Base-by-base conservation (phyloP, 2,888 invertebrate species). In the Hofmannophila pseudospretella region DNA sequence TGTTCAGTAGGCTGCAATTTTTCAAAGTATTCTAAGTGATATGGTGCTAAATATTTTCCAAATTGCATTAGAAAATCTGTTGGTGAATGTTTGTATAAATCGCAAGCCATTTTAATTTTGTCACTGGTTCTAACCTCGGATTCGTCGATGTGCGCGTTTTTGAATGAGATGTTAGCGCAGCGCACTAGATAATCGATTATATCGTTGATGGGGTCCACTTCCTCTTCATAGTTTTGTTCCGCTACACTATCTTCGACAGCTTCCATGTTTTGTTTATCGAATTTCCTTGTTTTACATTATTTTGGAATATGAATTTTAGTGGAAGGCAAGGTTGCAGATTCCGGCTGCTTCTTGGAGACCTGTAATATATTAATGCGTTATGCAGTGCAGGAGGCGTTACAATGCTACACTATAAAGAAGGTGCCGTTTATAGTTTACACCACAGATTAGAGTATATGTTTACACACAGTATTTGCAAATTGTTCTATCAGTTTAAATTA, bases 61-160 rank as follows among this genome's bases (percentile, higher is more conserved):
- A 94, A 97, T 56, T 94, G 91, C 30, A 89, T 72, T 1, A 97
- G 73, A 71, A 97, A 97, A 20, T 88, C 88, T 7, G 88, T 82
- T 8, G 92, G 91, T 54, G 90, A 94, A 45, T 89, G 88, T 8
- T 86, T 67, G 42, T 93, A 91, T 7, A 94, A 62, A 10, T 90
- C 82, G 32, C 75, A 67, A 0, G 94, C 94, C 47, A 95, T 92
- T 50, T 86, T 67, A 51, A 88, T 81, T 77, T 95, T 96, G 53
- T 96, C 93, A 10, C 76, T 66, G 1, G 85, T 71, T 3, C 89
- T 89, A 32, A 96, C 67, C 59, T 96, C 95, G 0, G 90, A 89
- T 67, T 96, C 95, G 56, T 91, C 90, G 32, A 92, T 87, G 72
- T 95, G 96, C 64, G 96, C 94, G 58, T 93, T 94, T 80, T 94